Base-by-base conservation (phyloP, 1,140 invertebrate species). In the Xylocopa sonorina region DNA sequence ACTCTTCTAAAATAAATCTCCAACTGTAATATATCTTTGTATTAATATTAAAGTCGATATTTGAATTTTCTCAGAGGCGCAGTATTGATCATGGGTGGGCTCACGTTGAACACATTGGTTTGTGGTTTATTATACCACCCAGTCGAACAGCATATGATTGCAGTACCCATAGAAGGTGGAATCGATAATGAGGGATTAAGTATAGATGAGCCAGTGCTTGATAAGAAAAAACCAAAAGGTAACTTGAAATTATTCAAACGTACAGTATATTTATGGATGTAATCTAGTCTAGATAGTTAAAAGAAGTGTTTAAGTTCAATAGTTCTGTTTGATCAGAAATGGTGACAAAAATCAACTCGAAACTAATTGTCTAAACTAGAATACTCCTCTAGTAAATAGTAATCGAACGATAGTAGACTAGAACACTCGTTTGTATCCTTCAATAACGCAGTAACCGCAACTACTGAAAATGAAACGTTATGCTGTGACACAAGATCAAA, bases 51-150 rank as follows among this genome's bases (percentile, higher is more conserved):
- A 7, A 50, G 7, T 50, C n/a, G n/a, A n/a, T n/a, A n/a, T 16
- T 46, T 58, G 81, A 88, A 85, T 32, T 46, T 85, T 93, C 91
- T 62, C 91, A 95, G 96, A 88, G 96, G 95, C 3, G 95, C 96
- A 0, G 95, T 97, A 4, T 89, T 98, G 1, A 95, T 98, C 3
- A 95, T 98, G 92, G 97, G 97, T 6, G 97, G 95, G 16, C 93
- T 97, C 2, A 95, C 96, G 57, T 88, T 97, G 12, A 96, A 97
- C 86, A 96, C 96, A 1, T 95, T 96, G 90, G 95, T 97, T 1
- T 96, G 96, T 5, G 97, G 96, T 0, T 87, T 97, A 14, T 94
- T 98, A 16, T 97, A 97, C 89, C 95, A 97, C 77, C 96, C 96
- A 0, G 96, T 97, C 0, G 95, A 96, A 82, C 93, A 95, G 51